Conservation (phyloP, 2,888 invertebrate genomes). For the Polyploca ridens region DNA sequence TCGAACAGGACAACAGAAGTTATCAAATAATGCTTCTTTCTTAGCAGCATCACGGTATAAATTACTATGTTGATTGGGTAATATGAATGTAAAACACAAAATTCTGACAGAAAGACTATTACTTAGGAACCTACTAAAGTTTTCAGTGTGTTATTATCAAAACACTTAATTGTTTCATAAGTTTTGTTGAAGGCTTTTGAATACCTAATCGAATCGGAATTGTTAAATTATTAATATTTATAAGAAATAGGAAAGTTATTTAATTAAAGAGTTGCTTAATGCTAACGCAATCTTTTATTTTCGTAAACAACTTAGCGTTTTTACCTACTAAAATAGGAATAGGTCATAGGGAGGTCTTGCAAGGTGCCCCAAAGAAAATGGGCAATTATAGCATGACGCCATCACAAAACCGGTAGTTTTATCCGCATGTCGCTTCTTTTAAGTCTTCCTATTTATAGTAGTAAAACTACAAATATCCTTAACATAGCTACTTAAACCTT, state of each 20-base stretch:
- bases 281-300: slow-evolving; percentile 25
- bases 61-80: too few relatives aligned
- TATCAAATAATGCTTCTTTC: too few relatives aligned
- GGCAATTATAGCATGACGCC: background rate
- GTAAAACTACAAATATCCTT: background rate
- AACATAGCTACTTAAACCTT: background rate
- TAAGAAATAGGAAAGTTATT: slow-evolving; percentile 17
- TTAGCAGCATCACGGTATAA: too few relatives aligned
- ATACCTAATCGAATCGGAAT: background rate
- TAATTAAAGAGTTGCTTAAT: slow-evolving; percentile 23
- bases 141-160: too few relatives aligned
- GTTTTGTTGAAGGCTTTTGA: too few relatives aligned
- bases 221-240: slow-evolving; percentile 1
- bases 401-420: background rate
- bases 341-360: slow-evolving; percentile 25
- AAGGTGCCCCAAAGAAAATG: background rate
- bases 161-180: too few relatives aligned
- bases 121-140: too few relatives aligned
- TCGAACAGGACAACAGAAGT: too few relatives aligned
- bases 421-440: background rate
- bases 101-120: too few relatives aligned
- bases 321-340: slow-evolving; percentile 18
- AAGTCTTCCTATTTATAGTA: background rate
- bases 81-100: too few relatives aligned
- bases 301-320: slow-evolving; percentile 17